phyloP scores from a whole-genome alignment of 2,888 invertebrate species.

The Phragmatobia fuliginosa region DNA sequence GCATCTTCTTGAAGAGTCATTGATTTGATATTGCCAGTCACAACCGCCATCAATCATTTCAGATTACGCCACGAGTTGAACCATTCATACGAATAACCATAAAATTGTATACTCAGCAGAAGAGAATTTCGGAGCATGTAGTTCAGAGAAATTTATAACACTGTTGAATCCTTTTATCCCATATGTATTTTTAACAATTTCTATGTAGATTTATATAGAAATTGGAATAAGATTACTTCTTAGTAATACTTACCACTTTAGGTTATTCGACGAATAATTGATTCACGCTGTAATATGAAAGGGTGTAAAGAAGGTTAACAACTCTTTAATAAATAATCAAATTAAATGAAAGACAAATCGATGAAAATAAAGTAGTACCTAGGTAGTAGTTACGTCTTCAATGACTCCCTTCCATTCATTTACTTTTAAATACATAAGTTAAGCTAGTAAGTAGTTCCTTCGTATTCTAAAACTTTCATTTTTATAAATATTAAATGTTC shows the following conservation, averaged over 20 bases:
- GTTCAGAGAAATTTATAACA: slow-evolving; percentile 67
- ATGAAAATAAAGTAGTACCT: slow-evolving; percentile 41
- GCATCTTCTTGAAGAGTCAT: slow-evolving; percentile 64
- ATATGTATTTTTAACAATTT: slow-evolving; percentile 63
- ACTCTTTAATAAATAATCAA: neutral
- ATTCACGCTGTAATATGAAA: slow-evolving; percentile 26
- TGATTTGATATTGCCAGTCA: slow-evolving; percentile 66
- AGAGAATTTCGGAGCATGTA: slow-evolving; percentile 68
- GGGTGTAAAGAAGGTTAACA: neutral
- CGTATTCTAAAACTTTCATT: too few relatives aligned
- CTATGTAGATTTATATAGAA: slow-evolving; percentile 46
- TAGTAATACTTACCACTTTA: slow-evolving; percentile 60
- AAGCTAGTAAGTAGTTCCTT: too few relatives aligned
- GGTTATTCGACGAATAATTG: neutral
- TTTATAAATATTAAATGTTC: too few relatives aligned
- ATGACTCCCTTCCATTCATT: neutral
- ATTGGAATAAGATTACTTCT: too few relatives aligned
- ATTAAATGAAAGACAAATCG: slow-evolving; percentile 35
- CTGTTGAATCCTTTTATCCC: slow-evolving; percentile 67
- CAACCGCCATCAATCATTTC: slow-evolving; percentile 71
- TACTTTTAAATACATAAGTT: too few relatives aligned
- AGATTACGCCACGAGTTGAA: slow-evolving; percentile 75
- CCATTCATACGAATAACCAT: slow-evolving; percentile 71
- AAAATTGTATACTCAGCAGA: slow-evolving; percentile 76
- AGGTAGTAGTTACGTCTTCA: slow-evolving; percentile 16